These are phyloP conservation scores for Rotaria socialis DNA, from an alignment of 2,888 invertebrate species.

Conservation along the genomic window DNA sequence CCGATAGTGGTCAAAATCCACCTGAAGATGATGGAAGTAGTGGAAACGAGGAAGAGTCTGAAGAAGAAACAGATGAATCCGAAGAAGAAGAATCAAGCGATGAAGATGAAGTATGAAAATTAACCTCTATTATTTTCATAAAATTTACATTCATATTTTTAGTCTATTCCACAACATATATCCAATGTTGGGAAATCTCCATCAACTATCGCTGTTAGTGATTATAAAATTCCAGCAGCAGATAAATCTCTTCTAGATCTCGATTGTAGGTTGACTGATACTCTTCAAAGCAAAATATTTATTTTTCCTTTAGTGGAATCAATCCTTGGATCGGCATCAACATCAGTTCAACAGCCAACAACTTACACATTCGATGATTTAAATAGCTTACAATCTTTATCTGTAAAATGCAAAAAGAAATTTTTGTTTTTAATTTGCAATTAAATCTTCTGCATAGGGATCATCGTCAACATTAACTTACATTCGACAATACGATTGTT, in stretches of 20 bases:
- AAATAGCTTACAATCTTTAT: constrained; percentile 16
- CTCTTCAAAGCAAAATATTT: not conserved
- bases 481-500: constrained; percentile 49
- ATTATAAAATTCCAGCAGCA: too few relatives aligned
- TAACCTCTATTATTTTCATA: too few relatives aligned
- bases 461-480: constrained; percentile 65
- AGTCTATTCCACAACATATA: constrained; percentile 57
- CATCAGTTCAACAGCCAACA: not conserved
- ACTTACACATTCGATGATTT: constrained; percentile 47
- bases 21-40: constrained; percentile 49
- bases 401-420: not conserved
- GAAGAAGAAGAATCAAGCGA: constrained; percentile 46
- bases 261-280: constrained; percentile 1
- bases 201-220: too few relatives aligned
- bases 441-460: constrained; percentile 58
- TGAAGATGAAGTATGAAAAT: not conserved
- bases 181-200: too few relatives aligned
- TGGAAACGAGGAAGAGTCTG: constrained; percentile 48
- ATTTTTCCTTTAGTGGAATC: constrained; percentile 11
- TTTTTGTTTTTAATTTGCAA: not conserved
- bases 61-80: too few relatives aligned
- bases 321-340: not conserved
- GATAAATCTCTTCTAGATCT: constrained; percentile 47
- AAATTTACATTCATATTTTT: constrained; percentile 67
- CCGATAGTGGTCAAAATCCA: constrained; percentile 15